Base-by-base conservation (phyloP, 2,888 invertebrate genomes). In the Amorpha juglandis region DNA sequence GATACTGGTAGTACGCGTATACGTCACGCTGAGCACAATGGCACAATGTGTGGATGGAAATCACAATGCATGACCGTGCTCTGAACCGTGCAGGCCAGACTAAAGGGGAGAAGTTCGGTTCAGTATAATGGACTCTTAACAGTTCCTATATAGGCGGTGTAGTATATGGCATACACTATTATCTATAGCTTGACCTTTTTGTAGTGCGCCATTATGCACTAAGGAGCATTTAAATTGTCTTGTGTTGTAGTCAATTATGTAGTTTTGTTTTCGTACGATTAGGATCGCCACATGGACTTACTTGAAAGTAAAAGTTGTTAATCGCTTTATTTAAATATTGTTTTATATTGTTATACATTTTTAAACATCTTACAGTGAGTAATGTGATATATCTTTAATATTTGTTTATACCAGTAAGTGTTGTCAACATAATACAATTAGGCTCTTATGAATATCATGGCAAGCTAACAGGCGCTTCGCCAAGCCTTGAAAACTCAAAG, bases 11-110 rank as follows among this genome's bases (percentile, higher is more conserved):
- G 50, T 50, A 19, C 50, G 38, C 38, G 42, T 48, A 45, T 35
- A 66, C 63, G 45, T 66, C 62, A 66, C 62, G 45, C 53, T 45
- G 27, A 42, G 12, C 42, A 63, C 62, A 62, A 66, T 67, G 53
- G 19, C 47, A 55, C 69, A 69, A 71, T 69, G 42, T 78, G 76
- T 83, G 83, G 82, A 85, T 78, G 75, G 78, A 70, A 78, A 72
- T 77, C 89, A 89, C 87, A 86, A 82, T 71, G 86, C 91, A 87
- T 91, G 88, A 90, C 91, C 69, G 81, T 68, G 73, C 79, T 73
- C 83, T 88, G 91, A 91, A 90, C 90, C 91, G 87, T 90, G 88
- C 72, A 82, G 75, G 77, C 75, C 80, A 75, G 68, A 76, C 76
- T 77, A 74, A 74, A 71, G 76, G 76, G 71, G 77, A 76, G 73